Evolutionary conservation across 2,797 vertebrate genomes (phyloP).

Genomic region (Jordanella pulchra): DNA sequence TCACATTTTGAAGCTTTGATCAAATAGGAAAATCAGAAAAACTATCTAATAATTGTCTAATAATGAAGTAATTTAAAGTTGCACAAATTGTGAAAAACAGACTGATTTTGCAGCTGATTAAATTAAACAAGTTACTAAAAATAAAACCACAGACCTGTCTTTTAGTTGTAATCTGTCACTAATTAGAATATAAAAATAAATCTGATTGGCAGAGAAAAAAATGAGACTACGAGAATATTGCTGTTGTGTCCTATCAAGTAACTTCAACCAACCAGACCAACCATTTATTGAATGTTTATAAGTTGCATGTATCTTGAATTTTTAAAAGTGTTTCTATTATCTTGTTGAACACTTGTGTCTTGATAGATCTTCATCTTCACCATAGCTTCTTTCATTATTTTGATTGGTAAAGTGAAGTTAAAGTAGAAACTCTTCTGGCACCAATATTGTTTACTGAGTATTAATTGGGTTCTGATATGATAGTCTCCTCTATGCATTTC

Average conservation of each 20-base stretch:
- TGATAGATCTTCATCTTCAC: too few species aligned
- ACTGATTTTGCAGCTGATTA: background rate
- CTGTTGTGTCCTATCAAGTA: too few species aligned
- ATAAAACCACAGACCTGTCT: background rate
- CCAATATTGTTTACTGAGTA: too few species aligned
- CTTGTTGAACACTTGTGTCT: too few species aligned
- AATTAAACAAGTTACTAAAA: constrained; percentile 1
- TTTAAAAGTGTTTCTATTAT: background rate
- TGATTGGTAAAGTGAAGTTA: background rate
- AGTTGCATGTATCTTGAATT: too few species aligned
- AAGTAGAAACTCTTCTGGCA: background rate
- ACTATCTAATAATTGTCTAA: background rate
- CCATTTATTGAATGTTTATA: too few species aligned
- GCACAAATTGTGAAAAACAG: background rate
- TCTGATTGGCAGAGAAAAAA: too few species aligned
- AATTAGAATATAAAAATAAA: background rate
- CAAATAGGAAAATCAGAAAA: background rate
- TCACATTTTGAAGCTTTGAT: background rate
- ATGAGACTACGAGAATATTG: background rate
- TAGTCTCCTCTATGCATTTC: too few species aligned
- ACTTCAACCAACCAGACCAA: too few species aligned
- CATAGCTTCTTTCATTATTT: background rate
- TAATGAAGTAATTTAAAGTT: background rate
- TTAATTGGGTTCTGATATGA: too few species aligned
- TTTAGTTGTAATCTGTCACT: background rate